phyloP scores from a whole-genome alignment of 1,140 invertebrate species.

The Philotrypesis tridentata region DNA sequence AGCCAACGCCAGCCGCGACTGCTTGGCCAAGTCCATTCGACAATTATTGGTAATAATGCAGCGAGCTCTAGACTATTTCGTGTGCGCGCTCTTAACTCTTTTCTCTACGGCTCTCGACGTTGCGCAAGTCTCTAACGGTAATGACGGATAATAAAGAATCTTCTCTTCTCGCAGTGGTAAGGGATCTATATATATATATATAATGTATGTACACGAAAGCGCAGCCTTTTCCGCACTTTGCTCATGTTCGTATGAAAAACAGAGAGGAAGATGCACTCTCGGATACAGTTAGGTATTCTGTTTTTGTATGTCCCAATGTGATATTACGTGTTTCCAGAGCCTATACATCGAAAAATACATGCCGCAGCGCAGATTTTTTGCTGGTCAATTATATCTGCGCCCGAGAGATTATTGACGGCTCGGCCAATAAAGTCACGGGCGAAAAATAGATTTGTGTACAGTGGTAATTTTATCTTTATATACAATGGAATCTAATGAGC shows the following conservation, averaged over 20 bases:
- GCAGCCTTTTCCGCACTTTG: neutral
- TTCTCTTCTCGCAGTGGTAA: no score
- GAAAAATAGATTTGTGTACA: no score
- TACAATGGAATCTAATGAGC: no score
- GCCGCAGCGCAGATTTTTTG: neutral
- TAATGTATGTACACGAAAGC: neutral
- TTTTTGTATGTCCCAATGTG: constrained; percentile 8
- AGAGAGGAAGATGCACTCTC: neutral
- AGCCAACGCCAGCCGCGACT: no score
- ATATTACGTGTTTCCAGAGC: neutral
- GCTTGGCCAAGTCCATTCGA: neutral
- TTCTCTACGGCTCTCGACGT: no score
- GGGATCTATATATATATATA: no score
- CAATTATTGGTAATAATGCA: constrained; percentile 41
- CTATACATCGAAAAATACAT: neutral
- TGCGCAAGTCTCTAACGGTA: no score
- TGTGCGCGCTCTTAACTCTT: neutral
- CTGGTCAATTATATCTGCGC: no score
- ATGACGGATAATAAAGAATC: no score
- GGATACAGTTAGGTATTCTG: constrained; percentile 4
- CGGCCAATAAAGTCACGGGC: neutral
- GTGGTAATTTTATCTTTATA: no score
- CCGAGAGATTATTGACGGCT: neutral
- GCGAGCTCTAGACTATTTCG: neutral
- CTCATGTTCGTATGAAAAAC: neutral